Evolutionary conservation across 1,140 invertebrate species (phyloP).

Genomic region (Nixonia krombeini): DNA sequence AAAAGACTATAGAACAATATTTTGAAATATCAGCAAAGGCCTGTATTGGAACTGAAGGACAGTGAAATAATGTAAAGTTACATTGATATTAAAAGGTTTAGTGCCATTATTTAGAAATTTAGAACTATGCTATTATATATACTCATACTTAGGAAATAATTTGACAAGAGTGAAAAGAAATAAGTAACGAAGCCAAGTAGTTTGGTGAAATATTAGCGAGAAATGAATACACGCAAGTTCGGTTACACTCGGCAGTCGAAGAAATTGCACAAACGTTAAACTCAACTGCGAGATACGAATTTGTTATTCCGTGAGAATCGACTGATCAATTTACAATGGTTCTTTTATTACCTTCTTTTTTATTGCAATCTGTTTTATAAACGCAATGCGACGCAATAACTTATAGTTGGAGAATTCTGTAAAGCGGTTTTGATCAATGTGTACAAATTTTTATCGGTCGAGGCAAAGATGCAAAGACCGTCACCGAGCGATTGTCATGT

Average conservation of each 20-base stretch:
- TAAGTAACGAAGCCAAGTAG: conserved; percentile 3
- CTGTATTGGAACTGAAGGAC: background rate
- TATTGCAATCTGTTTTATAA: no score
- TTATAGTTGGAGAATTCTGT: no score
- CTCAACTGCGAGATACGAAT: background rate
- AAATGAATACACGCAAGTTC: background rate
- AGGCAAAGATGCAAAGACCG: background rate
- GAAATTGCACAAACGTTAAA: background rate
- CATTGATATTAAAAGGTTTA: background rate
- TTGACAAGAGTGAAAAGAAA: conserved; percentile 1
- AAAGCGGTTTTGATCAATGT: no score
- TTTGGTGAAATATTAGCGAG: background rate
- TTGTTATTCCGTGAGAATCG: background rate
- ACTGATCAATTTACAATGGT: no score
- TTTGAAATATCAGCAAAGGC: no score
- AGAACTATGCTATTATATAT: conserved; percentile 3
- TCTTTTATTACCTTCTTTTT: no score
- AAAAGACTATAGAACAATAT: no score
- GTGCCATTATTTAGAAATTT: conserved; percentile 3
- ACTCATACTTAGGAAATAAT: conserved; percentile 4
- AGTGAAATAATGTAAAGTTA: background rate
- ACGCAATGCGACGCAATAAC: no score
- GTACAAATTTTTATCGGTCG: conserved; percentile 1
- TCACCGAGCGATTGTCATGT: background rate
- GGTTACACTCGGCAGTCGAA: background rate